Evolutionary conservation across 1,140 invertebrate species (phyloP).

Genomic region (Dendroctonus ponderosae): DNA sequence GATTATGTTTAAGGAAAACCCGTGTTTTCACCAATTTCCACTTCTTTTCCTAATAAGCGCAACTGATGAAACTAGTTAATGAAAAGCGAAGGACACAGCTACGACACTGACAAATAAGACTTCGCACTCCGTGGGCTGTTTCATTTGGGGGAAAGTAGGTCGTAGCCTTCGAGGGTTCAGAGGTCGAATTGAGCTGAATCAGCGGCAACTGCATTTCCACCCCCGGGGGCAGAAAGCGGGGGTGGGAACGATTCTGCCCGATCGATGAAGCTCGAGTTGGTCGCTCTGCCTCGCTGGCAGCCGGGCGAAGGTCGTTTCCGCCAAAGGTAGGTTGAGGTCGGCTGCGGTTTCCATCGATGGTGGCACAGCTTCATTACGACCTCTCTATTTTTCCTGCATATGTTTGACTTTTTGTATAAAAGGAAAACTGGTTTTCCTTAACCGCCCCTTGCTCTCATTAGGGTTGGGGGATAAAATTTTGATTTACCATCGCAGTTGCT

Average conservation of each 20-base stretch:
- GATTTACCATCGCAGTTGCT: not conserved
- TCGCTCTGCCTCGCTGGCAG: conserved; percentile 11
- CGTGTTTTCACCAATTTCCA: no score
- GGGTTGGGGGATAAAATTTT: not conserved
- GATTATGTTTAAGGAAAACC: no score
- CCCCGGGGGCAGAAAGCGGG: conserved; percentile 12
- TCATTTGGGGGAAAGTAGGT: conserved; percentile 27
- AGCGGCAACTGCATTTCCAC: conserved; percentile 35
- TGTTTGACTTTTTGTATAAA: not conserved
- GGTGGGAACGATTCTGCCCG: conserved; percentile 11
- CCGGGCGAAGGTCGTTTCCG: conserved; percentile 36
- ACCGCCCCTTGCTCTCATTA: not conserved
- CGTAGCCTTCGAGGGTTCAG: conserved; percentile 37
- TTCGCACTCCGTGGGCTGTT: not conserved
- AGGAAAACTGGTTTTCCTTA: not conserved
- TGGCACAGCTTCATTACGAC: not conserved
- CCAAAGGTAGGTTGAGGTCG: conserved; percentile 35
- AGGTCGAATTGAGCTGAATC: conserved; percentile 38
- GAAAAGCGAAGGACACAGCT: no score
- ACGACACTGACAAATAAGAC: no score
- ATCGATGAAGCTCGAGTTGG: conserved; percentile 33
- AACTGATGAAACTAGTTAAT: no score
- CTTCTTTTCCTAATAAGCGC: no score
- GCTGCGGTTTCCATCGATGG: not conserved
- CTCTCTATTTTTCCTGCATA: not conserved